Conservation (phyloP, 2,797 vertebrate genomes). For the Tenualosa thibaudeaui region DNA sequence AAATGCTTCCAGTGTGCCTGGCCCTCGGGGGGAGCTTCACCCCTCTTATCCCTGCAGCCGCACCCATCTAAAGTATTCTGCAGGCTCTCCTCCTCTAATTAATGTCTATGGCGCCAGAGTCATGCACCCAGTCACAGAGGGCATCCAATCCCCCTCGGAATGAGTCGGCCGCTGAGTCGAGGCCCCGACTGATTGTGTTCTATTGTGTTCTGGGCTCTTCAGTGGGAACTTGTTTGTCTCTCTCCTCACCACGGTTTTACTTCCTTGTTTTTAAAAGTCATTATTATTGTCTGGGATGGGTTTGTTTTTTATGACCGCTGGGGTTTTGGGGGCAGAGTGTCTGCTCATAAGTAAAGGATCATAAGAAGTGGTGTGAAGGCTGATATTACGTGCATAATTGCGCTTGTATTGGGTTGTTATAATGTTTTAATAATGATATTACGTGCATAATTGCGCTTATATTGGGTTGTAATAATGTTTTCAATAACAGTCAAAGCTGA, state of each 20-base stretch:
- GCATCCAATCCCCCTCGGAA: slow-evolving; percentile 48
- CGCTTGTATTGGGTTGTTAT: no score
- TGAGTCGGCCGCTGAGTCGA: slow-evolving; percentile 32
- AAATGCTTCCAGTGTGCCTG: neutral
- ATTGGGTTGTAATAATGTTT: slow-evolving; percentile 56
- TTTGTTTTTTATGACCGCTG: slow-evolving; percentile 39
- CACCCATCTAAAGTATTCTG: slow-evolving; percentile 40
- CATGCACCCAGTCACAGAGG: slow-evolving; percentile 37
- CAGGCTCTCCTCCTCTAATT: slow-evolving; percentile 45
- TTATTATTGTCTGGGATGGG: slow-evolving; percentile 35
- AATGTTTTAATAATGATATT: no score
- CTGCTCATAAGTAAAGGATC: slow-evolving; percentile 55
- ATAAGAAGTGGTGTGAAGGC: slow-evolving; percentile 42
- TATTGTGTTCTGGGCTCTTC: slow-evolving; percentile 35
- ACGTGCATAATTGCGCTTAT: slow-evolving; percentile 49
- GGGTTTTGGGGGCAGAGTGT: slow-evolving; percentile 31
- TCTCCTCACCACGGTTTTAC: neutral
- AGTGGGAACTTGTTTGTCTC: slow-evolving; percentile 46
- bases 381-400: slow-evolving; percentile 18
- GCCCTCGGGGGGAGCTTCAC: slow-evolving; percentile 23
- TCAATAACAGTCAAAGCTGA: slow-evolving; percentile 51
- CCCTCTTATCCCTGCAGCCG: slow-evolving; percentile 28
- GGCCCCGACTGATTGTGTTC: slow-evolving; percentile 30
- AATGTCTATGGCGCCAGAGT: slow-evolving; percentile 48
- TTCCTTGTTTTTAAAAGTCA: slow-evolving; percentile 31